Conservation (phyloP, 2,797 vertebrate species). For the Hapalemur alaotrensis region DNA sequence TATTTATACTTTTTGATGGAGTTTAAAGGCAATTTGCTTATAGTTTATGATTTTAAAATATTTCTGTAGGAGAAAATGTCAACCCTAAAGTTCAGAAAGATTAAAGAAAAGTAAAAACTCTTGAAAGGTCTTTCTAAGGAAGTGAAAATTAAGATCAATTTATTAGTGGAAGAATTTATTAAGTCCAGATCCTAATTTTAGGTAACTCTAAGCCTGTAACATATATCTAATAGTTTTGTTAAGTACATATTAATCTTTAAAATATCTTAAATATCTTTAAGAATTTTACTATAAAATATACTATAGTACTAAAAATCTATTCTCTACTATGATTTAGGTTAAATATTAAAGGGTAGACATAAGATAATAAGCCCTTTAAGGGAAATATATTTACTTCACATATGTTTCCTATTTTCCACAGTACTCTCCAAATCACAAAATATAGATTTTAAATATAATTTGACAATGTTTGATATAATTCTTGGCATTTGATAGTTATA, state of each 20-base stretch:
- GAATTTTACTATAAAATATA: background rate
- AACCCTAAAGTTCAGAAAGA: constrained; percentile 22
- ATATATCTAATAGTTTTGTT: constrained; percentile 10
- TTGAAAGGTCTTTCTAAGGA: constrained; percentile 34
- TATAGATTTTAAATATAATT: background rate
- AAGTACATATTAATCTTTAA: constrained; percentile 18
- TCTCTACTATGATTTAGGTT: constrained; percentile 5
- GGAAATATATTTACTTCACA: background rate
- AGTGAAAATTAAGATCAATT: constrained; percentile 16
- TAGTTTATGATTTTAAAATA: constrained; percentile 43
- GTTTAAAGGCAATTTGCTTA: constrained; percentile 24
- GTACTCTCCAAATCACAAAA: background rate
- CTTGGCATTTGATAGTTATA: background rate
- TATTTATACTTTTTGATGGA: background rate
- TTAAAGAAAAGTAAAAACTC: background rate
- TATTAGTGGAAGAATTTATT: constrained; percentile 15
- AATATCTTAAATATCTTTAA: background rate
- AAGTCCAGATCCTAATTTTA: background rate
- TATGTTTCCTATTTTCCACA: background rate
- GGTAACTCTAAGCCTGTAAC: background rate
- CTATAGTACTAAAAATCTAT: background rate
- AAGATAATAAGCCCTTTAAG: background rate
- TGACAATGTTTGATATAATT: background rate
- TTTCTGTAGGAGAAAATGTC: constrained; percentile 28
- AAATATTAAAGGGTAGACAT: background rate